Evolutionary conservation across 2,113 vertebrate species (phyloP).

Genomic region (Chascanopsetta lugubris): DNA sequence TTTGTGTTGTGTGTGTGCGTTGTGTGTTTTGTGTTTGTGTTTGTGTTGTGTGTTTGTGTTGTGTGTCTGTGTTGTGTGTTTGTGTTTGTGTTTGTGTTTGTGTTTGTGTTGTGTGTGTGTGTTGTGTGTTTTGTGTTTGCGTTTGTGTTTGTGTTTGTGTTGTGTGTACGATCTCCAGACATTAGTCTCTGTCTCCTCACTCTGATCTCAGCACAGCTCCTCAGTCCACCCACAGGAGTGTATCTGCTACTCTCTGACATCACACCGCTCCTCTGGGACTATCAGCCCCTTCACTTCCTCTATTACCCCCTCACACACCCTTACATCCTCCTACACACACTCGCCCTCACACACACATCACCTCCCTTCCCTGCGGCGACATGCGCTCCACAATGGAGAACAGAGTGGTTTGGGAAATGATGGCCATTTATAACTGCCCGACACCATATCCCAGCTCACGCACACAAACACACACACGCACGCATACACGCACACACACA

Average conservation of each 20-base stretch:
- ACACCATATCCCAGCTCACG: constrained; percentile 65
- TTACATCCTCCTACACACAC: constrained; percentile 61
- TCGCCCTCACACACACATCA: constrained; percentile 67
- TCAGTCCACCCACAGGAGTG: constrained; percentile 20
- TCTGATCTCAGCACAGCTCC: constrained; percentile 39
- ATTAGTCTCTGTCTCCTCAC: constrained; percentile 17
- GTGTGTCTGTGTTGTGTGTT: too few species aligned
- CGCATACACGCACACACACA: constrained; percentile 18
- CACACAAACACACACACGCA: constrained; percentile 13
- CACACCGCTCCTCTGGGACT: constrained; percentile 61
- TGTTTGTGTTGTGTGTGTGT: too few species aligned
- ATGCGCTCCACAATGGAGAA: constrained; percentile 78
- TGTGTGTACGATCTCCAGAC: constrained; percentile 3
- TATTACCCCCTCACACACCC: constrained; percentile 68
- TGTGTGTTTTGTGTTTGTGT: too few species aligned
- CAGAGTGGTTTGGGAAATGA: constrained; percentile 82
- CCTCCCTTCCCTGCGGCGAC: constrained; percentile 69
- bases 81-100: too few species aligned
- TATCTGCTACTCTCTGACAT: constrained; percentile 43
- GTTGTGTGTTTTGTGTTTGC: too few species aligned
- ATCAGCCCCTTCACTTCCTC: constrained; percentile 66
- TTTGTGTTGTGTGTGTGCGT: too few species aligned
- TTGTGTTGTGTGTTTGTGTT: too few species aligned
- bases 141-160: too few species aligned
- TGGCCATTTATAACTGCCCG: constrained; percentile 85